phyloP scores from a whole-genome alignment of 2,797 vertebrate genomes.

The Myotis myotis region DNA sequence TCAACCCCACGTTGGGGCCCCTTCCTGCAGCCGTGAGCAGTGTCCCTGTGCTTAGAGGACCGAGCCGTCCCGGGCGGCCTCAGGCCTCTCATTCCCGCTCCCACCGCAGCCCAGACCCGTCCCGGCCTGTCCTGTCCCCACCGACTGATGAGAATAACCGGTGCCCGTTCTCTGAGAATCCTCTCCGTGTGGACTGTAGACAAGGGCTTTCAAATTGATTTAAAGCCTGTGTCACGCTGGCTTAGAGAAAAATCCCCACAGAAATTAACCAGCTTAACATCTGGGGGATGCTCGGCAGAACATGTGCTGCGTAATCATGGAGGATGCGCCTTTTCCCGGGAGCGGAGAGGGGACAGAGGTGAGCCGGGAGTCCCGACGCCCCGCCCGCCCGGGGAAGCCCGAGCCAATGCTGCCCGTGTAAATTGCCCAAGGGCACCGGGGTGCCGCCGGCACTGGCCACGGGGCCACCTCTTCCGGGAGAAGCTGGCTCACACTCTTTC shows the following conservation, averaged over 20 bases:
- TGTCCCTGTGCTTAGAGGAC: rapidly evolving
- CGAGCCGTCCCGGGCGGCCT: neutral
- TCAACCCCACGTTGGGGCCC: rapidly evolving
- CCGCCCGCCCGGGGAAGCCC: neutral
- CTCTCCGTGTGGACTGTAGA: conserved; percentile 47
- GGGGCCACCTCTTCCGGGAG: neutral
- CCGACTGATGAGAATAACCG: conserved; percentile 61
- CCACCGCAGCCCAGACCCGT: neutral
- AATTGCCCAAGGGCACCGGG: neutral
- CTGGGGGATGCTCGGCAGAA: neutral
- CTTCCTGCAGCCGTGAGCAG: neutral
- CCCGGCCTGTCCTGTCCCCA: neutral
- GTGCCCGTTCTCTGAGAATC: conserved; percentile 2
- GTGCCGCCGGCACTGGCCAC: rapidly evolving
- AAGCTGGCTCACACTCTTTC: neutral
- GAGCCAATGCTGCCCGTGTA: rapidly evolving
- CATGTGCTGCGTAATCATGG: neutral
- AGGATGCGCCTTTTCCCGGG: rapidly evolving
- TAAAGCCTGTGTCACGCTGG: conserved; percentile 66
- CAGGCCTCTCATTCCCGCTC: neutral
- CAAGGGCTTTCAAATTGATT: conserved; percentile 76
- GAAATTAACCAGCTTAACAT: conserved; percentile 62
- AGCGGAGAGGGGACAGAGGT: neutral
- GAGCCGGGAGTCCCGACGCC: rapidly evolving
- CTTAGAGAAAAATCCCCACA: conserved; percentile 56